A percentile compares a stretch with the other conserved stretches of the same genome.
phyloP scores from a whole-genome alignment of 2,888 invertebrate species.

The Cecidostiba fungosa region DNA sequence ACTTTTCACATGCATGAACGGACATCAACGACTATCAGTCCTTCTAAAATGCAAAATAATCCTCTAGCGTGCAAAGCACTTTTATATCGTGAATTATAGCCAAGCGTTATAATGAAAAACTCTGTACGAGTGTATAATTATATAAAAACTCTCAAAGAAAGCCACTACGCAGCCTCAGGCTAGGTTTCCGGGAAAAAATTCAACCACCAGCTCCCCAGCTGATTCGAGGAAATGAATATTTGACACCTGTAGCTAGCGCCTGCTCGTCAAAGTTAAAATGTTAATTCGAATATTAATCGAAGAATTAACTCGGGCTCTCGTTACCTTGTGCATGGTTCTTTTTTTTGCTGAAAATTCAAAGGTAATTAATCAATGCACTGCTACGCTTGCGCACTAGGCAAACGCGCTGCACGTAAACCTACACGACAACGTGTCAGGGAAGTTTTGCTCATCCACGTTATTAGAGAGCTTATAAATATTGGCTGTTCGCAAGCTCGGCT shows the following conservation, averaged over 20 bases:
- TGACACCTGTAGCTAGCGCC: not conserved
- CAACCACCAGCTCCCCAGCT: not conserved
- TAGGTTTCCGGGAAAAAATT: not conserved
- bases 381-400: not conserved
- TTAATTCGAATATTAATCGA: slow-evolving; percentile 8
- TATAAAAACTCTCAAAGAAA: not conserved
- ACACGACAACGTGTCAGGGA: not conserved
- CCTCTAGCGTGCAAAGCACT: not conserved
- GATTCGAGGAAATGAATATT: not conserved
- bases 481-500: slow-evolving; percentile 10
- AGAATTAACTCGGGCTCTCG: not conserved
- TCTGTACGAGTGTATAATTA: not conserved
- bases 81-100: not conserved
- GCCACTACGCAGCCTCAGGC: not conserved
- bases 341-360: not conserved
- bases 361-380: not conserved
- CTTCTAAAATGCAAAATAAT: not conserved
- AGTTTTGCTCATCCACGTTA: not conserved
- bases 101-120: slow-evolving; percentile 23
- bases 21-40: no score
- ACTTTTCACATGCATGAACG: no score
- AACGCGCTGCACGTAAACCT: not conserved
- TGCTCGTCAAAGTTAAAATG: slow-evolving; percentile 1
- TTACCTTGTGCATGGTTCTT: not conserved
- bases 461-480: slow-evolving; percentile 25